Evolutionary conservation across 1,140 invertebrate species (phyloP).

Genomic region (Adelges cooleyi): DNA sequence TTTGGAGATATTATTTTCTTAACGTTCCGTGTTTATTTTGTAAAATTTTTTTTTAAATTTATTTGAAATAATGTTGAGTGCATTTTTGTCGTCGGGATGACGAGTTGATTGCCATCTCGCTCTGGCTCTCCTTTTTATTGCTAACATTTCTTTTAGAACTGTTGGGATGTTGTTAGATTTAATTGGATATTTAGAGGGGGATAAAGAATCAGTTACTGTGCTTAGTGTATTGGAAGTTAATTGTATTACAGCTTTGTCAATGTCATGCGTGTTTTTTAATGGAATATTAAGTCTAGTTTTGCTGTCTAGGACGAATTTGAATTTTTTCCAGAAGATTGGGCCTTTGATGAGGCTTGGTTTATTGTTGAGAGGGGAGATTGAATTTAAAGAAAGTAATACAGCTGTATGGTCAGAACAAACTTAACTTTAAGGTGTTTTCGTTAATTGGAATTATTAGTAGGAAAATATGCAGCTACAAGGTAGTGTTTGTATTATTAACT

Average conservation of each 20-base stretch:
- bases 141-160: too few relatives aligned
- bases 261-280: too few relatives aligned
- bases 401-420: background rate
- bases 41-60: background rate
- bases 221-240: background rate
- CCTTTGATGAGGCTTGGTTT: background rate
- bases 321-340: background rate
- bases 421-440: background rate
- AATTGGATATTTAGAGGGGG: too few relatives aligned
- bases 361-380: too few relatives aligned
- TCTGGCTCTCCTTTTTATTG: background rate
- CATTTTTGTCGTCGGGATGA: background rate
- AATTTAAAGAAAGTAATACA: background rate
- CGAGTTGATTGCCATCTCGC: background rate
- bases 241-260: background rate
- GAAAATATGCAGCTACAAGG: conserved; percentile 16
- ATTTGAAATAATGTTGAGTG: background rate
- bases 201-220: background rate
- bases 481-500: background rate
- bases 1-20: background rate
- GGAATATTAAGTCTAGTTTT: too few relatives aligned
- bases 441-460: background rate
- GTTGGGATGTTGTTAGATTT: background rate
- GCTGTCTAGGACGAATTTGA: too few relatives aligned
- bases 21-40: background rate